Conservation (phyloP, 2,888 invertebrate species). For the Drosophila mercatorum region DNA sequence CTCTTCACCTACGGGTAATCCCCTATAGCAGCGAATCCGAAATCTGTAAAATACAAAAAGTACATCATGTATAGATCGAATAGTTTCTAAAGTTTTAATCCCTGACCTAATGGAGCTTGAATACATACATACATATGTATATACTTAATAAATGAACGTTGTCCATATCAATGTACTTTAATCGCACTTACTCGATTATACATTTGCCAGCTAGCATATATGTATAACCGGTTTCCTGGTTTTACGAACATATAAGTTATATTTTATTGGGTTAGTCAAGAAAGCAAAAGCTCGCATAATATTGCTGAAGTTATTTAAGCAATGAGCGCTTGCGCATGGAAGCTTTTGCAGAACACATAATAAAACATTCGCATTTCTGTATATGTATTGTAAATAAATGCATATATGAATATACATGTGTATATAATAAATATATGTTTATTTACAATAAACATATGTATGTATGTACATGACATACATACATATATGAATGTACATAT, state of each 20-base stretch:
- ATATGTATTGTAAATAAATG: neutral
- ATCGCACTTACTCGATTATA: neutral
- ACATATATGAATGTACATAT: neutral
- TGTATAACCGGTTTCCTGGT: constrained; percentile 22
- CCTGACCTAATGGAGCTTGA: neutral
- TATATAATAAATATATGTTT: no score
- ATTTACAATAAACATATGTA: neutral
- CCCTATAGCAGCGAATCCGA: neutral
- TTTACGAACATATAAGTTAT: neutral
- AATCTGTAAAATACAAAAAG: constrained; percentile 7
- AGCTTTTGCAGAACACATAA: neutral
- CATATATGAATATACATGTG: no score
- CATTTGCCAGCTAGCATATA: neutral
- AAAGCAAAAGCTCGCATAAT: neutral
- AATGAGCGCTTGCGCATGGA: constrained; percentile 1
- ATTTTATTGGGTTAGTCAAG: neutral
- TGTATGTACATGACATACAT: neutral
- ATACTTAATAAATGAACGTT: neutral
- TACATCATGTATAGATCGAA: neutral
- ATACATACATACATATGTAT: neutral
- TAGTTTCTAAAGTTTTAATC: neutral
- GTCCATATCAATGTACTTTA: neutral
- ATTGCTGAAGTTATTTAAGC: neutral
- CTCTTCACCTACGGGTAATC: no score
- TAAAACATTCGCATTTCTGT: neutral